These are phyloP conservation scores for Eriocheir sinensis DNA, from an alignment of 1,140 invertebrate species.

Conservation along the genomic window DNA sequence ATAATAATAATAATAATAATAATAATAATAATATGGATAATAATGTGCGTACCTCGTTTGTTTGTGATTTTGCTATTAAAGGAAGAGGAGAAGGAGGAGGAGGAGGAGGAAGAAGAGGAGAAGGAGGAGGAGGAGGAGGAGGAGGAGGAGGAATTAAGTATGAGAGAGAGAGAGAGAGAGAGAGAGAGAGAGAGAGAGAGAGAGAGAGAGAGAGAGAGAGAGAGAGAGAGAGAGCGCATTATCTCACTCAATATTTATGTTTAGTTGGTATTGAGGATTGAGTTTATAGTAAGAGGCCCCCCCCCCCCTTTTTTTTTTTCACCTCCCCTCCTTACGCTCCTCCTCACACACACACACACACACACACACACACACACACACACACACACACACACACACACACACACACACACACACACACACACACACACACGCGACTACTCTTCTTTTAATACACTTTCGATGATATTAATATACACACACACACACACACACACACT, in stretches of 20 bases:
- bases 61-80: no score
- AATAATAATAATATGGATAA: no score
- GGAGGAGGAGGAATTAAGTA: background rate
- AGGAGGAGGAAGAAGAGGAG: no score
- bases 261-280: no score
- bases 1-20: no score
- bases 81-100: no score
- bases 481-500: no score
- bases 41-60: no score
- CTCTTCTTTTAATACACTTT: background rate
- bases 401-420: background rate
- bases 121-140: background rate
- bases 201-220: background rate
- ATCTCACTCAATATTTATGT: background rate
- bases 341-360: background rate
- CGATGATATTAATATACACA: background rate
- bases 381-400: background rate
- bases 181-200: background rate
- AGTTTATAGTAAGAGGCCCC: no score
- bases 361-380: slow-evolving; percentile 34
- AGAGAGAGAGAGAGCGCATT: background rate
- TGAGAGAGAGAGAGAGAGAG: no score
- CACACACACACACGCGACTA: background rate
- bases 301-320: background rate
- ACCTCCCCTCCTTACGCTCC: background rate